Conservation (phyloP, 2,113 vertebrate genomes). For the Cinclus cinclus region DNA sequence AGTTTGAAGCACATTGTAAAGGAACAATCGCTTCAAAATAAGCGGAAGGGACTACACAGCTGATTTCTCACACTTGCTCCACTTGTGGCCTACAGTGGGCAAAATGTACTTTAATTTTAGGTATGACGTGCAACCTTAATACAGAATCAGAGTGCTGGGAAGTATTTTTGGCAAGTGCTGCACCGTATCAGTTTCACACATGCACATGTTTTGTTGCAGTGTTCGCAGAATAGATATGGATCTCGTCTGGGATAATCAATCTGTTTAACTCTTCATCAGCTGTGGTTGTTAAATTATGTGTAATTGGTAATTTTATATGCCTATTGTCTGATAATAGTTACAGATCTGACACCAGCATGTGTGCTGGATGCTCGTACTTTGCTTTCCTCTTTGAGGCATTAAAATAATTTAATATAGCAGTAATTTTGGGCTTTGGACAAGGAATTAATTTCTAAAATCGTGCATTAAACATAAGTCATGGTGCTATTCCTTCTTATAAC, state of each 20-base stretch:
- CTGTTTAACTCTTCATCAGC: not conserved
- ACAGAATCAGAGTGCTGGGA: not conserved
- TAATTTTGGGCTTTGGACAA: not conserved
- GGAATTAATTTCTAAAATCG: not conserved
- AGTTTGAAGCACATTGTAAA: not conserved
- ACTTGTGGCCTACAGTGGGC: not conserved
- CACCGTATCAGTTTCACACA: not conserved
- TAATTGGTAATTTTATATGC: not conserved
- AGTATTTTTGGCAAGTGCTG: not conserved
- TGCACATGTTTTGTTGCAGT: not conserved
- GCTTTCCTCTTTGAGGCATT: not conserved
- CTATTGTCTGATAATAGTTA: not conserved
- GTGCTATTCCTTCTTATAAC: not conserved
- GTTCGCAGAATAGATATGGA: not conserved
- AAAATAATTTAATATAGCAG: not conserved
- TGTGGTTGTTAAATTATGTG: not conserved
- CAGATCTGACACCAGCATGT: fast-evolving
- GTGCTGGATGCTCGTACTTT: not conserved
- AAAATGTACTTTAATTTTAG: constrained; percentile 8
- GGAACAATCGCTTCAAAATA: not conserved
- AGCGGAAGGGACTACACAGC: not conserved
- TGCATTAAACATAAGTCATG: not conserved
- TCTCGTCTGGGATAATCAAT: not conserved
- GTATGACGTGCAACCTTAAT: not conserved
- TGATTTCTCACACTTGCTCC: not conserved